A percentile compares a stretch with the other conserved stretches of the same genome.
Evolutionary conservation across 2,113 vertebrate species (phyloP).

Genomic region (Callipepla squamata): DNA sequence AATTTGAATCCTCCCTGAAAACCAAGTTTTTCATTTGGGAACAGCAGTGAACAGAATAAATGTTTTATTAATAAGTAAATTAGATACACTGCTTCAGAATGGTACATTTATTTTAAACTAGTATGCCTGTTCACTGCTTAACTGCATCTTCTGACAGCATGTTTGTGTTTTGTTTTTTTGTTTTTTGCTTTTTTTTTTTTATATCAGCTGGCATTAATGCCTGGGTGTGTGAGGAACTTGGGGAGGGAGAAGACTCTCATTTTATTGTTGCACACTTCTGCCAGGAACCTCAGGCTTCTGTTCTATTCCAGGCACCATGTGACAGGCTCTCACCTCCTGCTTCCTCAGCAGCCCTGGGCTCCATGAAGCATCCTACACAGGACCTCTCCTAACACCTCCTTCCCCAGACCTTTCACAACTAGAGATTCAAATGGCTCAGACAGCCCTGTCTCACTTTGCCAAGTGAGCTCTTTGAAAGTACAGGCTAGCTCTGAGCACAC

Average conservation of each 20-base stretch:
- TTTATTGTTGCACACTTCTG: neutral
- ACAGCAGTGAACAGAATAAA: neutral
- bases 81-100: neutral
- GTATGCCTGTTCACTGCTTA: neutral
- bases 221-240: neutral
- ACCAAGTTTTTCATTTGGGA: neutral
- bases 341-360: neutral
- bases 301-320: fast-evolving
- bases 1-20: neutral
- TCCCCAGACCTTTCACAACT: neutral
- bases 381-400: neutral
- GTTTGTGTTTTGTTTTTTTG: neutral
- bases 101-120: neutral
- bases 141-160: neutral
- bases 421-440: neutral
- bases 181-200: neutral
- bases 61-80: neutral
- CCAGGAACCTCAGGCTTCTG: neutral
- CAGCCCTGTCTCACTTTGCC: neutral
- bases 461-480: neutral
- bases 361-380: fast-evolving
- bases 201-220: neutral
- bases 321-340: neutral
- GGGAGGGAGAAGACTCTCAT: neutral
- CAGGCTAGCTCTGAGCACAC: fast-evolving